Base-by-base conservation (phyloP, 1,140 invertebrate species). In the Platorchestia sp. region DNA sequence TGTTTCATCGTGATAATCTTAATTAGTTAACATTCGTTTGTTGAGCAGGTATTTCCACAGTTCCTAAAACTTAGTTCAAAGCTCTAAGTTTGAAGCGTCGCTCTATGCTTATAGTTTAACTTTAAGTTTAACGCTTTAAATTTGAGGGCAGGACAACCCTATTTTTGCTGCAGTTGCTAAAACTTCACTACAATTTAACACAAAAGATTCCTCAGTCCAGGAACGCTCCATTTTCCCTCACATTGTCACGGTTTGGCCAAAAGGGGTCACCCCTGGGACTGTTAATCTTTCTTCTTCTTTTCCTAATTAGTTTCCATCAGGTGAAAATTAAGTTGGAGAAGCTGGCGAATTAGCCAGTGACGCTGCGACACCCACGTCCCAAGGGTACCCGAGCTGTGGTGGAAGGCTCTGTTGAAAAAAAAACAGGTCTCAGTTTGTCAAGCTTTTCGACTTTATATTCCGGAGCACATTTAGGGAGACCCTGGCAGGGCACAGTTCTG, bases 251-350 rank as follows among this genome's bases (percentile, higher is more conserved):
- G 59, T 75, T 75, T 75, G 59, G 59, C 59, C 59, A 75, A 19
- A 51, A 51, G 6, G 47, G 47, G 6, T 19, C 47, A 27, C 59
- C 59, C 59, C 36, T 22, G 59, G 36, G 59, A 75, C 59, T 75
- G 59, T 75, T 75, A 75, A 75, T 75, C 59, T 75, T 75, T 75
- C 59, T 75, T 36, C 59, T 75, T 75, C 59, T 75, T 75, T 36
- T 75, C 59, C 59, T 75, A 75, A 75, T 75, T 75, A 75, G 59
- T 75, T 75, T 75, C 59, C 59, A 75, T 75, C 27, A 75, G 59
- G 59, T 75, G 59, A 75, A 75, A 75, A 75, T 75, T 75, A 75
- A 75, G 59, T 75, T 75, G 59, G 59, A 75, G 59, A 75, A 75
- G 59, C 59, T 36, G 14, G 59, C 36, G 59, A 75, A 75, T 75